Evolutionary conservation across 1,140 invertebrate genomes (phyloP).

Genomic region (Calosoma granatense): DNA sequence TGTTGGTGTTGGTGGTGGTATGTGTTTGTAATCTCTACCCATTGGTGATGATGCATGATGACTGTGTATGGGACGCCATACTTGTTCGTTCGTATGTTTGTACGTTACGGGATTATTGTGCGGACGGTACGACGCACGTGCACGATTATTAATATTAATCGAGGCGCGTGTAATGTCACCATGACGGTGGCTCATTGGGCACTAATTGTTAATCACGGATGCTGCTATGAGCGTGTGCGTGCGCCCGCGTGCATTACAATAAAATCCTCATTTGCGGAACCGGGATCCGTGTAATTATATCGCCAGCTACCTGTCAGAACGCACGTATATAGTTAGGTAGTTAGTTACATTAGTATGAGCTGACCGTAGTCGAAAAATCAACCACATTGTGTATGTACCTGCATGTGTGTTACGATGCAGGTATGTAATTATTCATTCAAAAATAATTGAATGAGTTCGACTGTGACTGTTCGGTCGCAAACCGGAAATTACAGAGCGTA

Average conservation of each 20-base stretch:
- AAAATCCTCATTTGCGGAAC: neutral
- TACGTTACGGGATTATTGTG: neutral
- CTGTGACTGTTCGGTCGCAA: neutral
- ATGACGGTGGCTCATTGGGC: neutral
- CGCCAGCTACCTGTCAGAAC: no score
- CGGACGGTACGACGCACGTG: neutral
- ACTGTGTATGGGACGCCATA: no score
- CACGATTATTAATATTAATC: neutral
- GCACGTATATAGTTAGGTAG: no score
- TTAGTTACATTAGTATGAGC: no score
- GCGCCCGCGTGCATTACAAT: neutral
- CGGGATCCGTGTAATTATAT: neutral
- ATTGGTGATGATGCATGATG: no score
- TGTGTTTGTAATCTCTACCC: no score
- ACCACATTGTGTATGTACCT: no score
- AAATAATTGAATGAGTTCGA: constrained; percentile 5
- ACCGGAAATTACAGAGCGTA: neutral
- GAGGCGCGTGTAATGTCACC: neutral
- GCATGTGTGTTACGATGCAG: neutral
- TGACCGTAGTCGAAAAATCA: no score
- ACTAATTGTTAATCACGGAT: neutral
- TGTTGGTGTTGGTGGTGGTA: no score
- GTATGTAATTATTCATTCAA: constrained; percentile 7
- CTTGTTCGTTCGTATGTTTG: neutral
- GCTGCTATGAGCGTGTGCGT: no score